Percentiles rank a stretch among this genome's conserved stretches.
Conservation (phyloP, 1,140 invertebrate species). For the Ceratosolen solmsi region DNA sequence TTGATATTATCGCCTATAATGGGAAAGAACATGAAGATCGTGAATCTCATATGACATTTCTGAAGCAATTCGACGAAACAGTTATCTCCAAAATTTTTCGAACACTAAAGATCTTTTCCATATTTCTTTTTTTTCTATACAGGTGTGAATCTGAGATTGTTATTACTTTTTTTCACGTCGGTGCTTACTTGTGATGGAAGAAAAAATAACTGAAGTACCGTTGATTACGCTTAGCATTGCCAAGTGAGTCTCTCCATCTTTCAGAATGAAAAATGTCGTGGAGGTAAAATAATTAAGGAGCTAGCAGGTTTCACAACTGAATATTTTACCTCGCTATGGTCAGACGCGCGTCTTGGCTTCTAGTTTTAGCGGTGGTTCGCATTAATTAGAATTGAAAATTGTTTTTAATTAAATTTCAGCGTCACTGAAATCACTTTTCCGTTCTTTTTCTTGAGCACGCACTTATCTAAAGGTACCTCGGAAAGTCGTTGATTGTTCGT, state of each 20-base stretch:
- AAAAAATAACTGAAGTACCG: slow-evolving; percentile 18
- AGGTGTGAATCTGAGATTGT: not conserved
- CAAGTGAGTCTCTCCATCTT: not conserved
- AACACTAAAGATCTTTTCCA: not conserved
- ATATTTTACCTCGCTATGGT: not conserved
- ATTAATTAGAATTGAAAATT: slow-evolving; percentile 49
- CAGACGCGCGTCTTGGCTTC: not conserved
- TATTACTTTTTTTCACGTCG: slow-evolving; percentile 23
- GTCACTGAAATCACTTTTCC: not conserved
- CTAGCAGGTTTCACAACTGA: slow-evolving; percentile 32
- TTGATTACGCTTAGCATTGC: slow-evolving; percentile 34
- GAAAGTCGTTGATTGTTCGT: not conserved
- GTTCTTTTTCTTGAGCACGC: not conserved
- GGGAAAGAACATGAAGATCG: not conserved
- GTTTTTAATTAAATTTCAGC: slow-evolving; percentile 38
- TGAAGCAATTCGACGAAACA: not conserved
- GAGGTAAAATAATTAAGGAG: slow-evolving; percentile 46
- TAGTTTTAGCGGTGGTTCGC: not conserved
- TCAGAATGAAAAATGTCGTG: slow-evolving; percentile 40
- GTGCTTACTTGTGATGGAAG: slow-evolving; percentile 28
- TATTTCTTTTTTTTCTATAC: not conserved
- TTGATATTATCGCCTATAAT: not conserved
- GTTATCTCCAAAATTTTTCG: not conserved
- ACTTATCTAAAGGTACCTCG: not conserved
- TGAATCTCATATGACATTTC: not conserved